Conservation (phyloP, 1,140 invertebrate species). For the Aleiodes sp. region DNA sequence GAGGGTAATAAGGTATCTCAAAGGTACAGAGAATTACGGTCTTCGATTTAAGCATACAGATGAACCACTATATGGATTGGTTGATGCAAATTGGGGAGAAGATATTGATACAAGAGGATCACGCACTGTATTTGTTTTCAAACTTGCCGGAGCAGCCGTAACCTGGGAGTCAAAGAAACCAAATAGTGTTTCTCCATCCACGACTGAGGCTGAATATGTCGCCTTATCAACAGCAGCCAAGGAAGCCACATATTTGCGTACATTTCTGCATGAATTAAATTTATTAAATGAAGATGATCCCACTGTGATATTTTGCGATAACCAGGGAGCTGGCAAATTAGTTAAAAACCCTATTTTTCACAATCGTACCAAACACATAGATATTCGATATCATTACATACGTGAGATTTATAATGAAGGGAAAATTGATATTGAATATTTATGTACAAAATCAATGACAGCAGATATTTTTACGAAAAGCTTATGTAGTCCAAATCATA, state of each 20-base stretch:
- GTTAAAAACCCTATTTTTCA: background rate
- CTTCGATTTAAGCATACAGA: background rate
- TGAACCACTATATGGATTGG: background rate
- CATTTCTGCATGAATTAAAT: background rate
- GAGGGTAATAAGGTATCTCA: conserved; percentile 30
- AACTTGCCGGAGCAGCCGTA: background rate
- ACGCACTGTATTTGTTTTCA: background rate
- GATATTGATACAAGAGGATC: background rate
- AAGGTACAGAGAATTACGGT: background rate
- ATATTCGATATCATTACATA: conserved; percentile 12
- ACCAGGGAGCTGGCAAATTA: background rate
- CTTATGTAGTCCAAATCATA: background rate
- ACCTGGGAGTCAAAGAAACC: background rate
- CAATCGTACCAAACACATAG: conserved; percentile 1
- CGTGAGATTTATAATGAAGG: background rate
- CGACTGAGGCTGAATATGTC: background rate
- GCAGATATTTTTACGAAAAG: conserved; percentile 16
- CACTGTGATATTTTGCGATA: background rate
- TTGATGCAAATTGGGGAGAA: background rate
- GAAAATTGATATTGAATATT: background rate
- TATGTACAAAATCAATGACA: conserved; percentile 3
- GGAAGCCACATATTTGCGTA: background rate
- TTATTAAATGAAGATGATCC: background rate
- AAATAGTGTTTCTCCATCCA: background rate
- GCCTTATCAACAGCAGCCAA: background rate